Percentiles rank a stretch among this genome's conserved stretches.
Evolutionary conservation across 30 jellyfish, hydroid and myxozoan species (phyloP).

Genomic region (Nemopilema nomurai): DNA sequence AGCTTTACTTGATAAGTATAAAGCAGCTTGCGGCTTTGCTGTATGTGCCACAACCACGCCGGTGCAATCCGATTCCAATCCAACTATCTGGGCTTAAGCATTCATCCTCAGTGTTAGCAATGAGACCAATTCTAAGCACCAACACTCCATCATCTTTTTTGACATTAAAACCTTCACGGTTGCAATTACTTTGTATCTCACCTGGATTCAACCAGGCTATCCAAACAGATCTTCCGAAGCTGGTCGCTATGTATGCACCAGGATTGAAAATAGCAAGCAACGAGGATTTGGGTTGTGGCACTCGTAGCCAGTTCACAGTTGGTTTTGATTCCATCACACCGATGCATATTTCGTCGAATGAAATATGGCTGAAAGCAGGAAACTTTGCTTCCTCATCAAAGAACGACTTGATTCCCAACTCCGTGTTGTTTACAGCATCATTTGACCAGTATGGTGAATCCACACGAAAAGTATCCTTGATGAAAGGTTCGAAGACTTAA

Average conservation of each 20-base stretch:
- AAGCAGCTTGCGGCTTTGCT: no score
- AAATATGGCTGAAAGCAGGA: background rate
- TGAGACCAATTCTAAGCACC: background rate
- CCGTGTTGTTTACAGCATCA: constrained; percentile 4
- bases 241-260: background rate
- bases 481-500: background rate
- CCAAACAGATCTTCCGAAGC: constrained; percentile 2
- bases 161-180: constrained; percentile 24
- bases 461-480: background rate
- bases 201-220: background rate
- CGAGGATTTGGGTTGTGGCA: background rate
- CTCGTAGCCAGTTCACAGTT: constrained; percentile 1
- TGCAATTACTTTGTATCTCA: constrained; percentile 14
- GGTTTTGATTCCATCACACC: constrained; percentile 12
- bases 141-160: background rate
- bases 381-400: constrained; percentile 26
- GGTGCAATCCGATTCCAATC: no score
- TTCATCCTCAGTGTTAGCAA: constrained; percentile 21
- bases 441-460: constrained; percentile 14
- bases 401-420: constrained; percentile 24
- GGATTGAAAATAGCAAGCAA: constrained; percentile 21
- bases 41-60: no score
- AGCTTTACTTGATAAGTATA: no score
- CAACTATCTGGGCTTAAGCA: no score
- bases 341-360: constrained; percentile 20